Evolutionary conservation across 2,797 vertebrate genomes (phyloP).

Genomic region (Poliocrania exsul): DNA sequence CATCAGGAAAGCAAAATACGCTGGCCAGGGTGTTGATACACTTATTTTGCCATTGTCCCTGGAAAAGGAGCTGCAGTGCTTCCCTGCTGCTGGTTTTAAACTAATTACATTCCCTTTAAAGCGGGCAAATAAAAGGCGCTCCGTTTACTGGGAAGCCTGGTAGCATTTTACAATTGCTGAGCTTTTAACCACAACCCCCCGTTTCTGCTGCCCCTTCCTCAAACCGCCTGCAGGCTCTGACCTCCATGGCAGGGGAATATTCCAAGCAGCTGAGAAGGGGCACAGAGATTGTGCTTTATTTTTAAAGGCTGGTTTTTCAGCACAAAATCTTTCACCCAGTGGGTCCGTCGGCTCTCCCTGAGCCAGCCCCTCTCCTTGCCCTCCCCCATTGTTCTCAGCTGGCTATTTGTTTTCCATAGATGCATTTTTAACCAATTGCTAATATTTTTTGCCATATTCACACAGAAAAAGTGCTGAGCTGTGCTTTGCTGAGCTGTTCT

Average conservation of each 20-base stretch:
- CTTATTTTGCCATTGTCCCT: slow-evolving; percentile 65
- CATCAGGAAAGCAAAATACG: slow-evolving; percentile 35
- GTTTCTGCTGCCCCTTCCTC: background rate
- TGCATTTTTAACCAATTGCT: background rate
- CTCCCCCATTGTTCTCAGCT: background rate
- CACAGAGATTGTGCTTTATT: background rate
- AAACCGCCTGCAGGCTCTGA: background rate
- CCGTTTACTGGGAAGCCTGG: slow-evolving; percentile 24
- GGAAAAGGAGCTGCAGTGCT: slow-evolving; percentile 62
- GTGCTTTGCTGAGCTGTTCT: background rate
- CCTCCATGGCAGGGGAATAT: background rate
- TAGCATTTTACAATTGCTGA: background rate
- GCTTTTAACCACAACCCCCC: background rate
- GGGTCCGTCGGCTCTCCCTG: background rate
- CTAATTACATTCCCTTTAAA: slow-evolving; percentile 66
- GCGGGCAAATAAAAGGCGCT: slow-evolving; percentile 50
- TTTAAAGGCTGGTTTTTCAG: background rate
- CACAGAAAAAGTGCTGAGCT: background rate
- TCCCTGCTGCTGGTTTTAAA: slow-evolving; percentile 74
- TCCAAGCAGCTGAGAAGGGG: background rate
- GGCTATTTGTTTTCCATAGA: background rate
- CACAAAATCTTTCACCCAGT: accelerated
- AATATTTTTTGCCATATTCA: background rate
- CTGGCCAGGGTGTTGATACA: slow-evolving; percentile 37
- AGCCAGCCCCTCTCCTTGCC: background rate